phyloP scores from a whole-genome alignment of 2,888 invertebrate genomes.

The Rhagophthalmus giganteus region DNA sequence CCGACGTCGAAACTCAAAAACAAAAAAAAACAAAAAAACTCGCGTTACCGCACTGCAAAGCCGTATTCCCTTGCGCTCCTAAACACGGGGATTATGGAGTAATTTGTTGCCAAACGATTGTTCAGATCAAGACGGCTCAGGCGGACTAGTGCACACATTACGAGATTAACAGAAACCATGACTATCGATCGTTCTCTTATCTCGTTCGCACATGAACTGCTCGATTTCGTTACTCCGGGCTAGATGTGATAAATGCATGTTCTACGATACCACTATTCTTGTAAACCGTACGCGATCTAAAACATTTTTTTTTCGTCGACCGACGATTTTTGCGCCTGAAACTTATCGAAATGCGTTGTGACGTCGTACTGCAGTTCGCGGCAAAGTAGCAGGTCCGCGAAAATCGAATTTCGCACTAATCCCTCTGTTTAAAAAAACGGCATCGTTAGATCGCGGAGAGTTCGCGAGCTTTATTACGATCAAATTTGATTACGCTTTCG shows the following conservation, averaged over 20 bases:
- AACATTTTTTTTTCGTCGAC: not conserved
- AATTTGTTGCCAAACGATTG: constrained; percentile 44
- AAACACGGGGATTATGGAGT: constrained; percentile 37
- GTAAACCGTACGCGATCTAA: no score
- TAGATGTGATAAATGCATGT: constrained; percentile 22
- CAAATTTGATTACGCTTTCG: no score
- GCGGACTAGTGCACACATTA: constrained; percentile 40
- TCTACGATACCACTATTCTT: not conserved
- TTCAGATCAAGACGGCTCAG: constrained; percentile 39
- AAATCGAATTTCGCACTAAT: no score
- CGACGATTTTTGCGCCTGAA: no score
- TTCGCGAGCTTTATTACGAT: no score
- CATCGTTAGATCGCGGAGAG: no score
- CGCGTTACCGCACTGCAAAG: constrained; percentile 10
- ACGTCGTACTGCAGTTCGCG: no score
- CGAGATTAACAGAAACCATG: constrained; percentile 44
- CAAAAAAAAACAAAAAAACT: constrained; percentile 9
- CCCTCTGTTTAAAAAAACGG: not conserved
- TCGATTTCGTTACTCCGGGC: constrained; percentile 38
- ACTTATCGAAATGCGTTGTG: no score
- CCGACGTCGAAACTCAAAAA: no score
- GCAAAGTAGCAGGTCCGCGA: no score
- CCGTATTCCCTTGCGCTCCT: constrained; percentile 21
- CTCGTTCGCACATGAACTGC: constrained; percentile 51
- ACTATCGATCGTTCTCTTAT: constrained; percentile 50